Base-by-base conservation (phyloP, 1,140 invertebrate species). In the Brachionus asplanchnoidis region DNA sequence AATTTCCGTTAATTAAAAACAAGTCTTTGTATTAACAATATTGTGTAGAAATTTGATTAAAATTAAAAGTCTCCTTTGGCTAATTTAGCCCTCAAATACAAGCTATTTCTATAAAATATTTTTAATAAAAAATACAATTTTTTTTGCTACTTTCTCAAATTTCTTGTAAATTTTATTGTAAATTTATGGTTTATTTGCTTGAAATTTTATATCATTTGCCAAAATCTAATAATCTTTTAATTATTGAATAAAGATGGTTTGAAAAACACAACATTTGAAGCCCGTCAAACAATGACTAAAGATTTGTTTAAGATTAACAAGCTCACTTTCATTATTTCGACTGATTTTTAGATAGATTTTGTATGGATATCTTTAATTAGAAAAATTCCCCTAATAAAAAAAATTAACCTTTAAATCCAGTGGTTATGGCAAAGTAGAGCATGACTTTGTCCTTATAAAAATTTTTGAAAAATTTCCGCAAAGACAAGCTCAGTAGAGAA, bases 181-280 rank as follows among this genome's bases (percentile, higher is more conserved):
- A 60, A 60, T 23, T 60, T 60, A 60, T 60, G 53, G 53, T 60
- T 60, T 60, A 60, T 60, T 60, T 60, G 53, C 53, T 60, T 60
- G 53, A 60, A 60, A 60, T 60, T 60, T 60, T 60, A 60, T 60
- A 60, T 60, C 53, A 60, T 60, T 60, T 60, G 53, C 53, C 8
- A 60, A 60, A 60, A 60, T 60, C 53, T 60, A 60, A 60, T 60
- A 60, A 60, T 60, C 53, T 60, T 60, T 60, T 60, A 60, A 60
- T 60, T 60, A 60, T 60, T 26, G 17, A 60, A 60, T 8, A 60
- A 60, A 60, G 53, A 60, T 60, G 53, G 53, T 60, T 60, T 60
- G 53, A 60, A 60, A 60, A 46, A 17, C 53, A 60, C 53, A 60
- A 60, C 53, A 60, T 60, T 60, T 60, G 53, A 60, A 60, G 53